Evolutionary conservation across 2,888 invertebrate species (phyloP).

Genomic region (Hydropsyche betteni): DNA sequence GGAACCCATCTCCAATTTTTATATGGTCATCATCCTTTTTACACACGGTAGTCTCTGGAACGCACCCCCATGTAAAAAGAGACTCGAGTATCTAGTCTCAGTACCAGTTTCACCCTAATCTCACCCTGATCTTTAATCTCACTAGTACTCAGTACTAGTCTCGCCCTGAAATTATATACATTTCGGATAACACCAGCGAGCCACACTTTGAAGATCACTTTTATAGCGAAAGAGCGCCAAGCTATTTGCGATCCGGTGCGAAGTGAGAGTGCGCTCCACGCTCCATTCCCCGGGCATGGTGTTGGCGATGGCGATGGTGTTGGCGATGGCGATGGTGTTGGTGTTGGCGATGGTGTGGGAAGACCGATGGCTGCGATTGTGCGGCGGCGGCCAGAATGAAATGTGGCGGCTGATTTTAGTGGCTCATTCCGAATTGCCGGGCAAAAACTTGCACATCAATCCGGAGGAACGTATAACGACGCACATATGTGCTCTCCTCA

Average conservation of each 20-base stretch:
- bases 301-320: background rate
- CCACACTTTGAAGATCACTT: conserved; percentile 1
- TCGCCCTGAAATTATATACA: no score
- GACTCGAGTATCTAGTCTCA: no score
- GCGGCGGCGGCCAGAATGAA: conserved; percentile 10
- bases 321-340: background rate
- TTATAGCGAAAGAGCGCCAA: background rate
- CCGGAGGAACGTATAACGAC: background rate
- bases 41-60: no score
- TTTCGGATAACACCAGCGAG: background rate
- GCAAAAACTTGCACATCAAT: conserved; percentile 19
- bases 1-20: no score
- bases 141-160: no score
- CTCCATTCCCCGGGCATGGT: background rate
- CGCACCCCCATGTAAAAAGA: no score
- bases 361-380: conserved; percentile 10
- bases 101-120: no score
- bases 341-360: conserved; percentile 1
- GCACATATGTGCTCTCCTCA: background rate
- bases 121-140: no score
- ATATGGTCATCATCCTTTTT: no score
- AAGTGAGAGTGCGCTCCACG: background rate
- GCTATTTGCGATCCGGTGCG: conserved; percentile 17
- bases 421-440: conserved; percentile 23
- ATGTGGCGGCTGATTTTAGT: conserved; percentile 29